Base-by-base conservation (phyloP, 2,113 vertebrate species). In the Struthio camelus region DNA sequence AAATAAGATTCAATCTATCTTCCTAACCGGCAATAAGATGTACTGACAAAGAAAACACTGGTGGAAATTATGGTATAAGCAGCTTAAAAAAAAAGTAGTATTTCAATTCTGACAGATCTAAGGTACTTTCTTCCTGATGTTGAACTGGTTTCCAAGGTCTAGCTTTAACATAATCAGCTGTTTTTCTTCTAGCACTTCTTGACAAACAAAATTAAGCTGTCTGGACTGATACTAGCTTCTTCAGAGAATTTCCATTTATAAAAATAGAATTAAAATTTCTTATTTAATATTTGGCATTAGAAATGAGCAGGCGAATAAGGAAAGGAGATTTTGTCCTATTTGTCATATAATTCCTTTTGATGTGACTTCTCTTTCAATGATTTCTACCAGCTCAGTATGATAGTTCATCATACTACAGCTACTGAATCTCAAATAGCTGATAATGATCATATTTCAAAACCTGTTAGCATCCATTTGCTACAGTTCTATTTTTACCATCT, bases 361-460 rank as follows among this genome's bases (percentile, higher is more conserved):
- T 94, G 58, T 91, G 91, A 90, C 89, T 95, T 89, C 82, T 92
- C 84, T 97, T 66, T 89, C 85, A 88, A 36, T 94, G 96, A 95
- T 96, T 94, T 94, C 93, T 91, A 92, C 62, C 90, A 97, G 86
- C 73, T 92, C 81, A 96, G 96, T 95, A 92, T 64, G 96, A 96
- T 80, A 91, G 67, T 76, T 97, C 73, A 97, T 85, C 92, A 85
- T 78, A 83, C 75, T 89, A 92, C 65, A 96, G 85, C 71, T 36
- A 64, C 85, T 58, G 88, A 89, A 97, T 97, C 87, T 96, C 94
- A 97, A 97, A 90, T 30, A 97, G 84, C 79, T 96, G 64, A 79
- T 97, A 96, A 97, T 46, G 17, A 97, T 80, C 73, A 65, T 89
- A 95, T 97, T 98, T 97, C 97, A 94, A 89, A 92, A 92, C 78